Evolutionary conservation across 2,888 invertebrate genomes (phyloP), one percentile per base, ranked within the genome.

Genomic region (Cosmopolites sordidus): DNA sequence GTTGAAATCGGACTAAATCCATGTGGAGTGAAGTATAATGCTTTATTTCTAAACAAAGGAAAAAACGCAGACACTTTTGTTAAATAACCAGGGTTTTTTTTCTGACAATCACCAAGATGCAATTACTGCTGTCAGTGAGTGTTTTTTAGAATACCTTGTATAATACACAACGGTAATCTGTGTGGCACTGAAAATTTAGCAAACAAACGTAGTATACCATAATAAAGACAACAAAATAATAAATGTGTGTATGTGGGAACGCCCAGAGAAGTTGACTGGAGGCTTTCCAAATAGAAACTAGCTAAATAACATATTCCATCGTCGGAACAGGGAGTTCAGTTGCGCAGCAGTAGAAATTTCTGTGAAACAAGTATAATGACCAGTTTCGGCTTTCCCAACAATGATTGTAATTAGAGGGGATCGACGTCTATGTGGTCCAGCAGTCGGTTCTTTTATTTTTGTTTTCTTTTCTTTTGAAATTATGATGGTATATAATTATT

Each of bases 351-450:
- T 41, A 16, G 15, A 50, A 53, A 50, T 49, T 56, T 56, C 53
- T 56, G 52, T 49, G 56, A 54, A 58, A 54, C 29, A 48, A 51
- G 54, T 54, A 55, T 55, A 58, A 58, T 58, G 50, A 54, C 54
- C 42, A 58, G 51, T 57, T 54, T 57, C 43, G 42, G 54, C 54
- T 51, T 48, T 38, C 50, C 45, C 39, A 40, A 52, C 52, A 53
- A 55, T 45, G 40, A 56, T 56, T 52, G 43, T 56, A 56, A 56
- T 56, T 53, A 56, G 33, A 52, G 49, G 43, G 56, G 49, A 41
- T 27, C 33, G 12, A 4, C 11, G 33, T 33, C 51, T 44, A 33
- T 43, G 43, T 48, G 52, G 46, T 46, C 49, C 53, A 48, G 41
- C 55, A 56, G 48, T 51, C 42, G 46, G 43, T 38, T 43, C 12